Evolutionary conservation across 2,888 invertebrate genomes (phyloP).

Genomic region (Torymus auratus): DNA sequence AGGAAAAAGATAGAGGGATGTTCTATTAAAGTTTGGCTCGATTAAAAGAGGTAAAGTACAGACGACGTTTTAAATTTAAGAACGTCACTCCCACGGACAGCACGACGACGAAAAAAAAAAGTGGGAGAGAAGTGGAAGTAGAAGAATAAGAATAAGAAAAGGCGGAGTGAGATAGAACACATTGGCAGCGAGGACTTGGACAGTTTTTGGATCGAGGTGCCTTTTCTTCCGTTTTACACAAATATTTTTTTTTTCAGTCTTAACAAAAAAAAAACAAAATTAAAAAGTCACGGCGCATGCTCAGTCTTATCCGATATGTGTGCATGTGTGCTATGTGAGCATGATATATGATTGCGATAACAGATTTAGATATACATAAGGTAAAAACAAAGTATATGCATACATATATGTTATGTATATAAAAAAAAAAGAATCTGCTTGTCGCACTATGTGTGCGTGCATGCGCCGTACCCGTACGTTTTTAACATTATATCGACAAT

Average conservation of each 20-base stretch:
- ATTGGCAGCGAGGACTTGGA: conserved; percentile 29
- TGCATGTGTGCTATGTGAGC: too few relatives aligned
- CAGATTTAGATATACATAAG: too few relatives aligned
- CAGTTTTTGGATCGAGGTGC: conserved; percentile 48
- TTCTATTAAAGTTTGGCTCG: conserved; percentile 31
- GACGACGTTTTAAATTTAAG: conserved; percentile 7
- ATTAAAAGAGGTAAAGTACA: neutral
- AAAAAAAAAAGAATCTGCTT: neutral
- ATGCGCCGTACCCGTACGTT: conserved; percentile 17
- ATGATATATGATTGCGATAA: too few relatives aligned
- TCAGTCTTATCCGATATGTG: conserved; percentile 47
- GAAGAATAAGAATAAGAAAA: neutral
- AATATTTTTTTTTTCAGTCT: conserved; percentile 41
- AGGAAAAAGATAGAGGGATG: neutral
- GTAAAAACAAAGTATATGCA: too few relatives aligned
- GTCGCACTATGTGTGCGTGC: neutral
- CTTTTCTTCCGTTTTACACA: too few relatives aligned
- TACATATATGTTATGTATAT: too few relatives aligned
- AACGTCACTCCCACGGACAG: neutral
- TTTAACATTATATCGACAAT: neutral
- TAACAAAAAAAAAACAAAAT: neutral
- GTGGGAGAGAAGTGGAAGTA: too few relatives aligned
- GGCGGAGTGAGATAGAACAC: conserved; percentile 11
- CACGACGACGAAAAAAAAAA: too few relatives aligned
- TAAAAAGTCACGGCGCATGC: conserved; percentile 41